Evolutionary conservation across 2,797 vertebrate species (phyloP), one percentile per base, ranked within the genome.

Genomic region (Nyctibius grandis): DNA sequence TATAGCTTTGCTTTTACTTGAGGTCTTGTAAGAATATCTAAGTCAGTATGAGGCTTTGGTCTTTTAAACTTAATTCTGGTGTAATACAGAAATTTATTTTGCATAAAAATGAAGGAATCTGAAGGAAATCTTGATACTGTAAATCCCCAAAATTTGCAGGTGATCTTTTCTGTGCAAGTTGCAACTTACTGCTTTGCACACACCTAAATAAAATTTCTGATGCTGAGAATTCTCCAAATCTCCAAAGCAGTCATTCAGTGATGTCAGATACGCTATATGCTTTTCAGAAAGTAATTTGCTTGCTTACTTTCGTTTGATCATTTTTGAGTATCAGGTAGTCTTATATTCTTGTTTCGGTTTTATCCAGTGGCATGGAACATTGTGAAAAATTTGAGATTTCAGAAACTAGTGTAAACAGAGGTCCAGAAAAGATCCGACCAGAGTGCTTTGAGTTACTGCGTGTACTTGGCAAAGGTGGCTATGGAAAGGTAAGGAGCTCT

Each of bases 371-470:
- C 96, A 99, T 99, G 99, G 99, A 99, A 13, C 99, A 99, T 98
- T 99, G 99, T 98, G 99, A 99, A 92, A 99, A 99, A 96, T 99
- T 99, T 98, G 99, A 99, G 98, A 99, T 99, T 96, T 99, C 99
- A 70, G 99, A 99, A 98, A 99, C 99, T 97, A 99, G 98, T 73
- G 99, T 99, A 93, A 99, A 99, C 98, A 98, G 98, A 98, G 99
- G 99, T 97, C 99, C 99, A 54, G 99, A 99, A 98, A 99, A 99
- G 97, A 99, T 99, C 96, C 98, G 99, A 72, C 99, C 99, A 6
- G 99, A 99, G 96, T 99, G 99, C 97, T 99, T 99, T 97, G 99
- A 99, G 97, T 95, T 99, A 87, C 98, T 99, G 34, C 99, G 99
- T 22, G 99, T 99, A 93, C 98, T 99, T 97, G 99, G 99, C 69